Base-by-base conservation (phyloP, 2,888 invertebrate genomes). In the Pecten maximus region DNA sequence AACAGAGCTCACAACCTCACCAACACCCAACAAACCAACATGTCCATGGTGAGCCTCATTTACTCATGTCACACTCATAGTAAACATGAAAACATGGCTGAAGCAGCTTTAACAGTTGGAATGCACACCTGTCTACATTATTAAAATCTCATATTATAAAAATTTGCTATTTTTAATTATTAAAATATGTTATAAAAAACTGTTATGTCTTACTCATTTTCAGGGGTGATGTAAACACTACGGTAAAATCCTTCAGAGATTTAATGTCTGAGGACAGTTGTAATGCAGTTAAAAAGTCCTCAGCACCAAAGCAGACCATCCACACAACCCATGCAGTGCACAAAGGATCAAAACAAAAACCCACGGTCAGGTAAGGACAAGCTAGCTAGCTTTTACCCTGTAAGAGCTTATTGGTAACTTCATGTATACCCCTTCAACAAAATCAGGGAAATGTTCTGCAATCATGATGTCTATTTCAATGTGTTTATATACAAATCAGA, bases 211-310 rank as follows among this genome's bases (percentile, higher is more conserved):
- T 15, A 6, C 54, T 23, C 8, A 40, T 40, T 90, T 89, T 19
- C 92, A 96, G 96, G 96, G 95, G 94, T 40, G 92, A 94, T 48
- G 91, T 95, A 19, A 95, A 91, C 89, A 93, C 93, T 40, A 94
- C 94, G 12, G 95, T 95, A 19, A 92, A 94, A 89, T 96, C 96
- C 40, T 96, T 96, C 92, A 93, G 96, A 89, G 96, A 95, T 90
- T 91, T 96, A 87, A 95, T 96, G 95, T 88, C 94, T 10, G 95
- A 94, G 35, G 96, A 96, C n/a, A 91, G 74, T 92, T 28, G 39
- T 40, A 35, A 28, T 39, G 28, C 40, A 54, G 48, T 28, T 12
- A 89, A 28, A 89, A 0, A 15, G 40, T 19, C 40, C 4, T 87
- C 40, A 12, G 4, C 40, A 40, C 2, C 88, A 16, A 87, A 87